Conservation (phyloP, 2,113 vertebrate genomes). For the Cryptotis parvus region DNA sequence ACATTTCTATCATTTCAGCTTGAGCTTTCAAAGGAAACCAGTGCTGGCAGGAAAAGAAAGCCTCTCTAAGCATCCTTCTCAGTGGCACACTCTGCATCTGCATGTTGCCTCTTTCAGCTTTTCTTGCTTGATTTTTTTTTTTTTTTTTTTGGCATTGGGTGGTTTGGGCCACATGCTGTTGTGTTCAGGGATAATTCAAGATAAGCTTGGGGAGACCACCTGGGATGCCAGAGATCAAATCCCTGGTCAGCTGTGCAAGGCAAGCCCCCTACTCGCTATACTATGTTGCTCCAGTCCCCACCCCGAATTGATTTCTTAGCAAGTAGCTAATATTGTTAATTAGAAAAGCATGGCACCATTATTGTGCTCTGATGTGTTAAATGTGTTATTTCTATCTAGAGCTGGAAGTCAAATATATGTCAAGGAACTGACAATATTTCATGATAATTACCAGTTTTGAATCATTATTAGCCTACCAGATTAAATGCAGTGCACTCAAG, state of each 20-base stretch:
- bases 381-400: neutral
- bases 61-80: neutral
- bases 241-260: too few relatives aligned
- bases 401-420: neutral
- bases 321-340: neutral
- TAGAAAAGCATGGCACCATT: neutral
- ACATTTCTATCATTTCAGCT: neutral
- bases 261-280: too few relatives aligned
- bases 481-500: neutral
- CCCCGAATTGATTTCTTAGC: neutral
- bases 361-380: neutral
- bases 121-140: conserved; percentile 13
- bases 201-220: too few relatives aligned
- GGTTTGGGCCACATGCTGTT: too few relatives aligned
- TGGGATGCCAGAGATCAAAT: too few relatives aligned
- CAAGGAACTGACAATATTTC: neutral
- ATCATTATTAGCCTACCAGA: neutral
- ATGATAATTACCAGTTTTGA: neutral
- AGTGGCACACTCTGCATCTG: neutral
- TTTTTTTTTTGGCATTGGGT: too few relatives aligned
- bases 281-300: too few relatives aligned
- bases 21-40: neutral
- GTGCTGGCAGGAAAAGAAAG: neutral
- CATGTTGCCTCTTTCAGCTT: neutral
- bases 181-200: too few relatives aligned